phyloP scores from a whole-genome alignment of 2,113 vertebrate genomes.

The Festucalex cinctus region DNA sequence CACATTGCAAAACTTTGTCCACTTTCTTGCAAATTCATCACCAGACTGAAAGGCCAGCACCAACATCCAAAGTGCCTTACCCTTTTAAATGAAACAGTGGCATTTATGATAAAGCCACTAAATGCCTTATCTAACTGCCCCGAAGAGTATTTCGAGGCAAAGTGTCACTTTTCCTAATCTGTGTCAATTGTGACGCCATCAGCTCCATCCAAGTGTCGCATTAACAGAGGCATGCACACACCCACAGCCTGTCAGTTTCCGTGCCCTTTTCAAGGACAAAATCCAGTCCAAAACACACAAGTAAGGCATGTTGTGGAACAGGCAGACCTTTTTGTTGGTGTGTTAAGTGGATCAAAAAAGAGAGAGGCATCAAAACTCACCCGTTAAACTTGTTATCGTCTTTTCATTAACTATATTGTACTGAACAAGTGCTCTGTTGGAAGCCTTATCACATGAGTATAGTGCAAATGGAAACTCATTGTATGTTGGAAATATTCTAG shows the following conservation, averaged over 20 bases:
- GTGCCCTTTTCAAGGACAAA: slow-evolving; percentile 68
- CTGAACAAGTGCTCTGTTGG: not conserved
- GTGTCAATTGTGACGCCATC: slow-evolving; percentile 55
- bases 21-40: slow-evolving; percentile 90
- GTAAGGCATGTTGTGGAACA: slow-evolving; percentile 38
- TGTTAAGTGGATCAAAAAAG: slow-evolving; percentile 23
- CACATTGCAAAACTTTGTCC: slow-evolving; percentile 68
- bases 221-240: slow-evolving; percentile 37
- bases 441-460: not conserved
- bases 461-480: slow-evolving; percentile 8
- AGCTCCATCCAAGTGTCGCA: slow-evolving; percentile 35
- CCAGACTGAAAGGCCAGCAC: slow-evolving; percentile 83
- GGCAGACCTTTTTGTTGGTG: slow-evolving; percentile 8
- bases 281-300: slow-evolving; percentile 66
- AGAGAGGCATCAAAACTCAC: slow-evolving; percentile 10
- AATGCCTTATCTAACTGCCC: slow-evolving; percentile 96
- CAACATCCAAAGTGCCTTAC: slow-evolving; percentile 86
- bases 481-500: not conserved
- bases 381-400: slow-evolving; percentile 14
- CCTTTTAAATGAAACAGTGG: slow-evolving; percentile 98
- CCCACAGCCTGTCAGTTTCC: slow-evolving; percentile 47
- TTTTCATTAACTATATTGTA: slow-evolving; percentile 11
- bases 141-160: slow-evolving; percentile 90
- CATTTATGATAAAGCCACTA: slow-evolving; percentile 99
- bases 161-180: slow-evolving; percentile 81